Percentiles rank a stretch among this genome's conserved stretches.
phyloP scores from a whole-genome alignment of 2,797 vertebrate genomes.

The Cuniculus paca region DNA sequence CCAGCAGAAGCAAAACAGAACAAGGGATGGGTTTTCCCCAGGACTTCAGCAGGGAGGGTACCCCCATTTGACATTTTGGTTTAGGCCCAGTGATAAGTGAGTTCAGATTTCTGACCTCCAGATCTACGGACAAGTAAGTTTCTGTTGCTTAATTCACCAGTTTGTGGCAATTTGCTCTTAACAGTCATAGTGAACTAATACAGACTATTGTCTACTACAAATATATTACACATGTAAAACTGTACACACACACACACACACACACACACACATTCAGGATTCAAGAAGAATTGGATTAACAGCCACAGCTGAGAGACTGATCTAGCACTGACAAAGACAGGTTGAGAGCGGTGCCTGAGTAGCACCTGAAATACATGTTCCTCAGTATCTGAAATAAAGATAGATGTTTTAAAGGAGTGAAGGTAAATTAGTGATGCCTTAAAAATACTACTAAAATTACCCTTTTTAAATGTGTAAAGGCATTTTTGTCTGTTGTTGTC shows the following conservation, averaged over 20 bases:
- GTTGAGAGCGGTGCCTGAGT: background rate
- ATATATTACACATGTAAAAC: background rate
- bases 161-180: background rate
- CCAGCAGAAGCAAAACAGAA: background rate
- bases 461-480: background rate
- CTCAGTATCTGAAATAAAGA: background rate
- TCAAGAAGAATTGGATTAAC: background rate
- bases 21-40: background rate
- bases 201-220: background rate
- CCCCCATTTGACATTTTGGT: background rate
- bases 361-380: fast-evolving
- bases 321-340: background rate
- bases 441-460: background rate
- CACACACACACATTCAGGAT: background rate
- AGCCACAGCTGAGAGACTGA: background rate
- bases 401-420: background rate
- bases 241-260: background rate
- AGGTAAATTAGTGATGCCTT: background rate
- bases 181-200: background rate
- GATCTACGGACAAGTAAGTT: background rate
- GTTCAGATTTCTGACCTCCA: background rate
- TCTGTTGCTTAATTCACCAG: background rate
- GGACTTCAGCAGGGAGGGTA: fast-evolving
- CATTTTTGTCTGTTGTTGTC: background rate
- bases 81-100: background rate